Conservation (phyloP, 2,888 invertebrate species). For the Rhagonycha fulva region DNA sequence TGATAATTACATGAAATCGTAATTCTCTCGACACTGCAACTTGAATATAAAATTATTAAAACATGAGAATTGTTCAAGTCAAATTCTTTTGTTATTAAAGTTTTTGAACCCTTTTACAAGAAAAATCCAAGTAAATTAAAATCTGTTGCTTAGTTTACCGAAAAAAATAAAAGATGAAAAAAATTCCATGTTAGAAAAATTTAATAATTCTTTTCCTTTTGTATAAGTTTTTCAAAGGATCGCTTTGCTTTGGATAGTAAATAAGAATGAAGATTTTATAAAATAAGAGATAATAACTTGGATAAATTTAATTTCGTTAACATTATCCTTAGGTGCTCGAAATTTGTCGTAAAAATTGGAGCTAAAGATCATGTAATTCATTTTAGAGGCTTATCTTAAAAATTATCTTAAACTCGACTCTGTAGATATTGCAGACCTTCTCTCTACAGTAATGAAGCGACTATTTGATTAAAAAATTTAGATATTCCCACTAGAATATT, state of each 20-base stretch:
- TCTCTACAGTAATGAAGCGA: too few species aligned
- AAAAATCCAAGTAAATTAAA: not conserved
- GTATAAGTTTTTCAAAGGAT: not conserved
- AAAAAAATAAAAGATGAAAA: not conserved
- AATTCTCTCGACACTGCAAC: not conserved
- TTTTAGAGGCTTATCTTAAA: too few species aligned
- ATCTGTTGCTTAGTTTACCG: not conserved
- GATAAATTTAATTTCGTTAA: not conserved
- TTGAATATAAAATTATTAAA: not conserved
- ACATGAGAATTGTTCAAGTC: not conserved
- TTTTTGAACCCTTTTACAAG: not conserved
- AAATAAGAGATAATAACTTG: not conserved
- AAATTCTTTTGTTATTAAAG: not conserved
- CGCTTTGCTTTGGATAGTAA: not conserved
- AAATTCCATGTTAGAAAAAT: not conserved
- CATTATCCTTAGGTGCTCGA: not conserved
- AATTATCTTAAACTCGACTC: too few species aligned
- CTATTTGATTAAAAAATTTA: too few species aligned
- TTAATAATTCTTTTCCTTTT: not conserved
- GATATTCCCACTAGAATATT: too few species aligned
- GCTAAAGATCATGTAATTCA: not conserved
- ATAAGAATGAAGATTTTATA: not conserved
- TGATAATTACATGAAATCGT: not conserved
- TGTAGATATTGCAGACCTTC: too few species aligned
- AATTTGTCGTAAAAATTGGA: not conserved